Percentiles rank a stretch among this genome's conserved stretches.
These are phyloP conservation scores for Dryobates pubescens DNA, from an alignment of 2,797 vertebrate species.

Conservation along the genomic window DNA sequence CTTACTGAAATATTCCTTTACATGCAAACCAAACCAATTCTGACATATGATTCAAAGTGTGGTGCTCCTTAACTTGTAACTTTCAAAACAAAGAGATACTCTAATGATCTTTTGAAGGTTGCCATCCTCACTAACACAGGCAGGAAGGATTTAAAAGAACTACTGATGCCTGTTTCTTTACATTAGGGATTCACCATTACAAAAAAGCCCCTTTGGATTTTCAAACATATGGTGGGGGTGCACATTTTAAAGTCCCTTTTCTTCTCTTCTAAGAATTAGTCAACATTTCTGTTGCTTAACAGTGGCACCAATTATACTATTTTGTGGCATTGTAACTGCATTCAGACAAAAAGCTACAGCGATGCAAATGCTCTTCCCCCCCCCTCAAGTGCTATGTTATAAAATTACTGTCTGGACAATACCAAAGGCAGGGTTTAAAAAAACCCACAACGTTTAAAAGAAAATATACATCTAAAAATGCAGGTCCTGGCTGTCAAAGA, in stretches of 20 bases:
- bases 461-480: background rate
- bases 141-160: background rate
- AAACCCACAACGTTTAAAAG: background rate
- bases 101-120: background rate
- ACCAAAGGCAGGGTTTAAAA: background rate
- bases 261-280: background rate
- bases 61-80: background rate
- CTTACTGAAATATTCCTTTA: background rate
- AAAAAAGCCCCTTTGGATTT: background rate
- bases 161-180: background rate
- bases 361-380: conserved; percentile 10
- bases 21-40: background rate
- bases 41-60: background rate
- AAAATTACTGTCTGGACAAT: background rate
- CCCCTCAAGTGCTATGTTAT: background rate
- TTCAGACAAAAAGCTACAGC: conserved; percentile 3
- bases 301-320: background rate
- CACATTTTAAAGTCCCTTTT: background rate
- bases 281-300: background rate
- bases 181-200: background rate
- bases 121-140: background rate
- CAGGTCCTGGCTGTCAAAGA: background rate
- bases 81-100: background rate
- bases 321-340: background rate
- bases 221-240: background rate